Percentiles rank a stretch among this genome's conserved stretches.
phyloP scores from a whole-genome alignment of 1,140 invertebrate genomes.

The Lasioglossum baleicum region DNA sequence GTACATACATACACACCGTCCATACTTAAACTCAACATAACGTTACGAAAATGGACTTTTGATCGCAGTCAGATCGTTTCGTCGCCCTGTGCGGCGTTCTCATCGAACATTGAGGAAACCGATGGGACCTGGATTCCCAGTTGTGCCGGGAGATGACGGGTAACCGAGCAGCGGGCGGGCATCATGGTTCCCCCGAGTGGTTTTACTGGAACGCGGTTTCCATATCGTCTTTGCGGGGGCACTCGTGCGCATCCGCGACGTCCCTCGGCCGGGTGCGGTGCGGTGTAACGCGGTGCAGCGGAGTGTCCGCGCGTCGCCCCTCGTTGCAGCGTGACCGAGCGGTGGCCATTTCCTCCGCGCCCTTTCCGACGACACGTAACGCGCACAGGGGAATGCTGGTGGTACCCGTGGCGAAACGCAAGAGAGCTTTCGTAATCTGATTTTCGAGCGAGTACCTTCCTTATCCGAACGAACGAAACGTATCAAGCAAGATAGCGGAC shows the following conservation, averaged over 20 bases:
- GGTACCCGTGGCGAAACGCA: neutral
- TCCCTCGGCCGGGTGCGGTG: neutral
- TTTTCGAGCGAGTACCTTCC: slow-evolving; percentile 11
- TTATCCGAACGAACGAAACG: slow-evolving; percentile 23
- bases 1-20: too few relatives aligned
- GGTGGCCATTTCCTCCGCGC: slow-evolving; percentile 22
- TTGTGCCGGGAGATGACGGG: neutral
- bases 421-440: slow-evolving; percentile 18
- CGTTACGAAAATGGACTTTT: too few relatives aligned
- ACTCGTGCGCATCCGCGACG: slow-evolving; percentile 35
- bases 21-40: too few relatives aligned
- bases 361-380: slow-evolving; percentile 18
- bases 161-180: neutral
- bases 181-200: slow-evolving; percentile 7
- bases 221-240: slow-evolving; percentile 26
- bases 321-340: slow-evolving; percentile 10
- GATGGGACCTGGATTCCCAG: slow-evolving; percentile 30
- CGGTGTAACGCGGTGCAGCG: neutral
- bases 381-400: neutral
- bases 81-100: too few relatives aligned
- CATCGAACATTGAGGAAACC: slow-evolving; percentile 15
- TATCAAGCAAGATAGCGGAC: slow-evolving; percentile 31
- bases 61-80: too few relatives aligned
- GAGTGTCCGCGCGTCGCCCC: neutral
- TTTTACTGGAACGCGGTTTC: slow-evolving; percentile 15